Conservation (phyloP, 2,113 vertebrate genomes). For the Onychorhynchus coronatus region DNA sequence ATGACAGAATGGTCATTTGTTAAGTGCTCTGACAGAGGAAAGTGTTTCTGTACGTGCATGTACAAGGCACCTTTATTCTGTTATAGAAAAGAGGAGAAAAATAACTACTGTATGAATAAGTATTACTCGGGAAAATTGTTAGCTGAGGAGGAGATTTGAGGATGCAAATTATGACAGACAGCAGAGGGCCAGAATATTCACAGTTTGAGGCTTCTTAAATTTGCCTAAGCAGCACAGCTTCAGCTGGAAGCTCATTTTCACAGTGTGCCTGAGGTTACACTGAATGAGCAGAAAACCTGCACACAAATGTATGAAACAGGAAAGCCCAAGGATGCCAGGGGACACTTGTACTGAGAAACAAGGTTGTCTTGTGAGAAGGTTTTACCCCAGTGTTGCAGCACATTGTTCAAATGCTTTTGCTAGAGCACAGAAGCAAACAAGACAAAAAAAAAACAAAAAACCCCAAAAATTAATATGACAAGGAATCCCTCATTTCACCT, state of each 20-base stretch:
- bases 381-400: background rate
- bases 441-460: background rate
- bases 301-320: background rate
- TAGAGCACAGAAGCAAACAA: background rate
- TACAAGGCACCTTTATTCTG: background rate
- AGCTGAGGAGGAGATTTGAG: background rate
- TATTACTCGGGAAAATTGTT: background rate
- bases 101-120: background rate
- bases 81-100: background rate
- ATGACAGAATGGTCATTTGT: background rate
- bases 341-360: background rate
- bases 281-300: background rate
- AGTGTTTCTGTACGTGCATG: background rate
- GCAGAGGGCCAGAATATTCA: background rate
- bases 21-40: background rate
- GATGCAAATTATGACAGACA: background rate
- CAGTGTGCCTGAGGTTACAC: background rate
- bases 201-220: background rate
- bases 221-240: background rate
- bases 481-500: background rate
- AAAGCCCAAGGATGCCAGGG: background rate
- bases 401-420: accelerated
- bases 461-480: background rate
- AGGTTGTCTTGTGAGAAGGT: background rate
- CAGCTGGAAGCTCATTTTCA: background rate